A percentile compares a stretch with the other conserved stretches of the same genome.
phyloP scores from a whole-genome alignment of 2,797 vertebrate species.

The Karalla daura region DNA sequence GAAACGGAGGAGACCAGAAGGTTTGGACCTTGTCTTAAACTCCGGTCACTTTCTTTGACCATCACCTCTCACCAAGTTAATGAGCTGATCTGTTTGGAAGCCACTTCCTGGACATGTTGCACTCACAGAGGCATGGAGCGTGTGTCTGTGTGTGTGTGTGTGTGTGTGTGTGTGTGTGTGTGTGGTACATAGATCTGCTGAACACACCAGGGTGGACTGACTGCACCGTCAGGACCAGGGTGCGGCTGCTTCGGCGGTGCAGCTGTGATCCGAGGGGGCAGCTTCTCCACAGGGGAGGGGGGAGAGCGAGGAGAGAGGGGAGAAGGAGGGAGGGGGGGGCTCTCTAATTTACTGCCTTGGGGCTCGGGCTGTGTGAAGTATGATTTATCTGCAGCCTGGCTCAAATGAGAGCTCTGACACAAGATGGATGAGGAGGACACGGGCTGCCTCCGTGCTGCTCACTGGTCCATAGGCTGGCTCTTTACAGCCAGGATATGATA shows the following conservation, averaged over 20 bases:
- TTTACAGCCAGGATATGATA: constrained; percentile 38
- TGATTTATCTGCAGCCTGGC: constrained; percentile 85
- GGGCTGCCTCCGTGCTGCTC: constrained; percentile 50
- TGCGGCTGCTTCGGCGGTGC: constrained; percentile 33
- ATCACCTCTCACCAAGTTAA: too few relatives aligned
- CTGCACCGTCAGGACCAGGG: constrained; percentile 41
- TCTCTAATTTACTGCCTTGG: constrained; percentile 82
- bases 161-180: too few relatives aligned
- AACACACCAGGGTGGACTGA: constrained; percentile 40
- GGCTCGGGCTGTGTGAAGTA: constrained; percentile 76
- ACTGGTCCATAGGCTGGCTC: constrained; percentile 43
- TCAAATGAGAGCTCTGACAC: constrained; percentile 75
- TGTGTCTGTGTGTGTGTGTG: too few relatives aligned
- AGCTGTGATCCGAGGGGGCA: constrained; percentile 65
- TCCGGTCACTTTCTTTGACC: too few relatives aligned
- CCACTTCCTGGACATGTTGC: too few relatives aligned
- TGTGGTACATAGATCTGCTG: too few relatives aligned
- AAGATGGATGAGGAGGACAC: constrained; percentile 76
- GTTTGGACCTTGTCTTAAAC: too few relatives aligned
- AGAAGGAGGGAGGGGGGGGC: constrained; percentile 62
- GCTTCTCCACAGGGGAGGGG: constrained; percentile 72
- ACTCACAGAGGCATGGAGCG: not conserved
- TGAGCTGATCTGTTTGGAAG: too few relatives aligned
- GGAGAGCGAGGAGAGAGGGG: too few relatives aligned
- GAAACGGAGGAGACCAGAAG: too few relatives aligned